Conservation (phyloP, 37 sponge, comb jelly and placozoan species). For the Diacarnus erythraeanus region DNA sequence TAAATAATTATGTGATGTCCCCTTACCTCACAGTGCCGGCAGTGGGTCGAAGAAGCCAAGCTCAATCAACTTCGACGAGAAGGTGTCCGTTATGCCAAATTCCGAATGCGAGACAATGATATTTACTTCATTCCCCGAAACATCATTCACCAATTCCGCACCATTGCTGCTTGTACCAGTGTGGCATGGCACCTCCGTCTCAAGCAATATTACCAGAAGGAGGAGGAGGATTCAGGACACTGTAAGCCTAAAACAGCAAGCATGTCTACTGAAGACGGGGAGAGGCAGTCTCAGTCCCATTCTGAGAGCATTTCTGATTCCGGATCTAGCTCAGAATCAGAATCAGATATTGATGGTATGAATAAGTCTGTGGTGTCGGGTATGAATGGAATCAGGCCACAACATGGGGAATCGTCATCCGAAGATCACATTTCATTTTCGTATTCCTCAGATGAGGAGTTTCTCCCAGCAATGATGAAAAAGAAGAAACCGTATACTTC, state of each 20-base stretch:
- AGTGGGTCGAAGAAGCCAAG: constrained; percentile 97
- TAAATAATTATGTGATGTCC: neutral
- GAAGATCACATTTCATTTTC: constrained; percentile 19
- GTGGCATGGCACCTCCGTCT: constrained; percentile 96
- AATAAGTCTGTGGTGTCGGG: neutral
- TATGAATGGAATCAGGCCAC: neutral
- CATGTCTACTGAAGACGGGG: neutral
- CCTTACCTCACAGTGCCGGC: constrained; percentile 67
- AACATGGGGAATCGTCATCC: neutral
- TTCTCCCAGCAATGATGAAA: constrained; percentile 27
- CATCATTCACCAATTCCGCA: constrained; percentile 94
- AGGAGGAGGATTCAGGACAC: neutral
- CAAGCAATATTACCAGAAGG: constrained; percentile 30
- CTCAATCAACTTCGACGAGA: constrained; percentile 85
- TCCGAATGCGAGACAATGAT: constrained; percentile 83
- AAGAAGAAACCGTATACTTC: constrained; percentile 20
- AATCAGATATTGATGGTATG: constrained; percentile 4
- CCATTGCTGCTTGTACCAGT: constrained; percentile 85
- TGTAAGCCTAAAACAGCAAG: neutral
- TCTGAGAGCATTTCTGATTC: constrained; percentile 11
- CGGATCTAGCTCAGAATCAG: constrained; percentile 14
- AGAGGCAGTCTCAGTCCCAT: neutral
- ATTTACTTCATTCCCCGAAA: constrained; percentile 98
- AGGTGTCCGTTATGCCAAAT: constrained; percentile 76
- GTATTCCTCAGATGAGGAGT: constrained; percentile 61